Evolutionary conservation across 1,140 invertebrate species (phyloP).

Genomic region (Ylistrum balloti): DNA sequence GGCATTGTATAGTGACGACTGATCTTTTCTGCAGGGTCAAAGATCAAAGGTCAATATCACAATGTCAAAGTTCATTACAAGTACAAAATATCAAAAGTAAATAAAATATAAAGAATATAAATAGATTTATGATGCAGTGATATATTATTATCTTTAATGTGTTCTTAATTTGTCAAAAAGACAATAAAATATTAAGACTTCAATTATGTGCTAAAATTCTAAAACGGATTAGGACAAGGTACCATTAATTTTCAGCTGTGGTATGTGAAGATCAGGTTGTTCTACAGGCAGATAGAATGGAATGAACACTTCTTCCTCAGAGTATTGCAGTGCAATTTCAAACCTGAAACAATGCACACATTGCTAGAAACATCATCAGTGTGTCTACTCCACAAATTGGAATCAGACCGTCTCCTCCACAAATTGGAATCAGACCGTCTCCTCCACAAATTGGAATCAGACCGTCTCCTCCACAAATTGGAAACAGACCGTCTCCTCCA

Average conservation of each 20-base stretch:
- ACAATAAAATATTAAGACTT: too few relatives aligned
- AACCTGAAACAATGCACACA: constrained; percentile 96
- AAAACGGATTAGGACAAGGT: background rate
- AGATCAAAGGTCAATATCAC: constrained; percentile 45
- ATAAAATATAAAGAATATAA: too few relatives aligned
- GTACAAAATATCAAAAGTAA: too few relatives aligned
- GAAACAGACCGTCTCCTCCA: too few relatives aligned
- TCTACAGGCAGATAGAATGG: constrained; percentile 95
- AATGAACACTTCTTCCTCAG: constrained; percentile 95
- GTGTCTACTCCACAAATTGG: too few relatives aligned
- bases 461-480: too few relatives aligned
- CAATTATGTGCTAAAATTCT: too few relatives aligned
- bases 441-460: too few relatives aligned
- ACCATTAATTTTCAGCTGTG: constrained; percentile 60
- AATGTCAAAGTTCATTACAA: background rate
- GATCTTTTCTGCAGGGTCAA: constrained; percentile 69
- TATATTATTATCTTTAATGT: too few relatives aligned
- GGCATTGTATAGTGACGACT: constrained; percentile 83
- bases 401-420: too few relatives aligned
- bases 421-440: too few relatives aligned
- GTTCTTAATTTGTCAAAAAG: background rate
- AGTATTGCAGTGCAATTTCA: constrained; percentile 98
- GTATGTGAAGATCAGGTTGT: constrained; percentile 78
- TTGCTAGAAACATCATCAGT: too few relatives aligned
- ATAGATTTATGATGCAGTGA: background rate